Conservation (phyloP, 2,888 invertebrate species). For the Drosophila siamana region DNA sequence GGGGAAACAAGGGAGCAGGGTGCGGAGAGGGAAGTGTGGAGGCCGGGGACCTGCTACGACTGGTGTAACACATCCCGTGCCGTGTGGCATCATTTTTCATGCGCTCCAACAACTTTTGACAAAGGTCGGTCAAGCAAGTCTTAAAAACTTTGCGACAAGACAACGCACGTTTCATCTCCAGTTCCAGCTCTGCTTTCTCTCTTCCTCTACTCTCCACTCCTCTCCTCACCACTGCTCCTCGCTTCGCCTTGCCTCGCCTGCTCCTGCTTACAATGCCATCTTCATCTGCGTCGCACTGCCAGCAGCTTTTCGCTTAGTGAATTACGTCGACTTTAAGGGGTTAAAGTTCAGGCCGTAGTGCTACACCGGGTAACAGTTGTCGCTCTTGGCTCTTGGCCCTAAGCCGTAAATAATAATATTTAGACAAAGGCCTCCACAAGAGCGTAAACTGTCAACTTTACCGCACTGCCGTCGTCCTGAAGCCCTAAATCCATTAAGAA, state of each 20-base stretch:
- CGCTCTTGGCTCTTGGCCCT: constrained; percentile 74
- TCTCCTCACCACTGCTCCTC: neutral
- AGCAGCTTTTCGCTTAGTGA: constrained; percentile 76
- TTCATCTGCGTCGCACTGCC: constrained; percentile 55
- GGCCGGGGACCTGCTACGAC: constrained; percentile 13
- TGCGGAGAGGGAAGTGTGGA: neutral
- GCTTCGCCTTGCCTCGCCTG: neutral
- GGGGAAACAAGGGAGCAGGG: neutral
- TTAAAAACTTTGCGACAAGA: constrained; percentile 81
- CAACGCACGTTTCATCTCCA: constrained; percentile 75
- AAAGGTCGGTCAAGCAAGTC: constrained; percentile 82
- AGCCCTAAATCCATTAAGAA: constrained; percentile 60
- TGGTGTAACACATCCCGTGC: constrained; percentile 69
- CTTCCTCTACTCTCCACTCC: no score
- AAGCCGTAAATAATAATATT: constrained; percentile 82
- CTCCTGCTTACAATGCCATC: constrained; percentile 35
- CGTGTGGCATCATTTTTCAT: constrained; percentile 80
- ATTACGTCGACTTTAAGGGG: constrained; percentile 77
- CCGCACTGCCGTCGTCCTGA: constrained; percentile 39
- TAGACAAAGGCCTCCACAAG: constrained; percentile 64
- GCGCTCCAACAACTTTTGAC: constrained; percentile 81
- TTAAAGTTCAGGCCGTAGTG: constrained; percentile 71
- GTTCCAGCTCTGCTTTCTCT: constrained; percentile 6
- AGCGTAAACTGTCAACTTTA: constrained; percentile 42
- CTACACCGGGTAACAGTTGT: constrained; percentile 77